Evolutionary conservation across 1,140 invertebrate species (phyloP).

Genomic region (Habropoda laboriosa): DNA sequence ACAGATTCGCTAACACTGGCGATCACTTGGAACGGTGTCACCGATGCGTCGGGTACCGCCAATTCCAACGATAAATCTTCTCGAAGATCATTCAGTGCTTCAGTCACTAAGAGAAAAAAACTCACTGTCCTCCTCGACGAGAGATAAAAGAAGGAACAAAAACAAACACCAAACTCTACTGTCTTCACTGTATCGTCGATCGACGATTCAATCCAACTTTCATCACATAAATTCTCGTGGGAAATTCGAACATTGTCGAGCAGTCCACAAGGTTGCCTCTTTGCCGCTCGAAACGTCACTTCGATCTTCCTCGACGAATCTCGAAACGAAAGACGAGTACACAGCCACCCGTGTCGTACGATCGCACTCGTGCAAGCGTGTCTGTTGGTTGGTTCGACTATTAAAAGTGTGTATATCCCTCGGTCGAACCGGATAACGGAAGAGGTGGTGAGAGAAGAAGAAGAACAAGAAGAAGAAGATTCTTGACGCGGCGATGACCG

Average conservation of each 20-base stretch:
- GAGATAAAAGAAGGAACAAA: too few species aligned
- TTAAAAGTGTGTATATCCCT: not conserved
- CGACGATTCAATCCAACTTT: not conserved
- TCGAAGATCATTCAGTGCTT: not conserved
- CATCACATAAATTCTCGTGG: too few species aligned
- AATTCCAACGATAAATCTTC: not conserved
- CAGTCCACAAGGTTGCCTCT: not conserved
- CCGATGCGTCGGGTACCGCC: not conserved
- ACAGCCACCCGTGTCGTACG: not conserved
- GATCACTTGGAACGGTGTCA: conserved; percentile 11
- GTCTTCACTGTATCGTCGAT: not conserved
- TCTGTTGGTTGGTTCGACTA: not conserved
- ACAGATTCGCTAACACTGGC: conserved; percentile 13
- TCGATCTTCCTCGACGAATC: not conserved
- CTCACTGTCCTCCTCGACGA: not conserved
- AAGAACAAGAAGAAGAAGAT: conserved; percentile 57
- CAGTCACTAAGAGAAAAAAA: conserved; percentile 23
- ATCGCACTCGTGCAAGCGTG: not conserved
- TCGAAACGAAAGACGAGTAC: not conserved
- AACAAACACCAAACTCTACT: too few species aligned
- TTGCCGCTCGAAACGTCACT: not conserved
- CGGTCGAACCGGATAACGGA: conserved; percentile 50
- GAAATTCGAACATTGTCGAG: not conserved
- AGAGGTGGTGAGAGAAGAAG: not conserved
- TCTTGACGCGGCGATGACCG: conserved; percentile 73